phyloP scores from a whole-genome alignment of 1,140 invertebrate genomes.

The Calliphora vicina region DNA sequence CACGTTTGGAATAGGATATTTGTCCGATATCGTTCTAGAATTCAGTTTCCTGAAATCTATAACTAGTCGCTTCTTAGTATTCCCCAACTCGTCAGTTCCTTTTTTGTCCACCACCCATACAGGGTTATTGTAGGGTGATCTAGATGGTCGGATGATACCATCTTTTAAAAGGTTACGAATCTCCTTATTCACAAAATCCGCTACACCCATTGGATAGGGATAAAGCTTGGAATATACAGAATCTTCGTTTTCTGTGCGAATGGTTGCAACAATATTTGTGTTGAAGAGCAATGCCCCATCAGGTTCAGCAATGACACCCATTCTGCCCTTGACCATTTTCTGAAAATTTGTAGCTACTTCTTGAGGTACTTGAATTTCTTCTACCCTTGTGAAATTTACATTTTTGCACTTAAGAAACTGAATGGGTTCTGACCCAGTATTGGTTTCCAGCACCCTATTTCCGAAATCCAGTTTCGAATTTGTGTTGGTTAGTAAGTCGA shows the following conservation, averaged over 20 bases:
- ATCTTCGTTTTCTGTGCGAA: constrained; percentile 37
- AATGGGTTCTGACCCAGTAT: too few species aligned
- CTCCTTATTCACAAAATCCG: constrained; percentile 43
- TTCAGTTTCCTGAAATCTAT: constrained; percentile 60
- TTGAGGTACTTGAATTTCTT: constrained; percentile 16
- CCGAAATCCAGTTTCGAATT: too few species aligned
- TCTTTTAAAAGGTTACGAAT: constrained; percentile 42
- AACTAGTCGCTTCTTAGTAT: constrained; percentile 52
- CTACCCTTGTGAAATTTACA: constrained; percentile 30
- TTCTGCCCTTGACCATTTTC: too few species aligned
- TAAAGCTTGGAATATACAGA: constrained; percentile 44
- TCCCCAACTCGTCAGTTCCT: constrained; percentile 39
- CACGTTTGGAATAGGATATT: constrained; percentile 67
- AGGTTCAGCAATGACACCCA: too few species aligned
- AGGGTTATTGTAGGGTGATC: constrained; percentile 4
- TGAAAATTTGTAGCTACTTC: too few species aligned
- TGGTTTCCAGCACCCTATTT: too few species aligned
- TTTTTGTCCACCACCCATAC: constrained; percentile 44
- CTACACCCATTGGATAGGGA: constrained; percentile 40
- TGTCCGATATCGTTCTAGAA: constrained; percentile 51
- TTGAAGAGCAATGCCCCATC: constrained; percentile 41
- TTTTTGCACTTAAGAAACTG: constrained; percentile 11
- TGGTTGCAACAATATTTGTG: constrained; percentile 39
- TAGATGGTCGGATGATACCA: constrained; percentile 39
- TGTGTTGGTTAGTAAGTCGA: too few species aligned